Percentiles rank a stretch among this genome's conserved stretches.
Conservation (phyloP, 92 coral and sea anemone genomes). For the Zoanthus solanderi region DNA sequence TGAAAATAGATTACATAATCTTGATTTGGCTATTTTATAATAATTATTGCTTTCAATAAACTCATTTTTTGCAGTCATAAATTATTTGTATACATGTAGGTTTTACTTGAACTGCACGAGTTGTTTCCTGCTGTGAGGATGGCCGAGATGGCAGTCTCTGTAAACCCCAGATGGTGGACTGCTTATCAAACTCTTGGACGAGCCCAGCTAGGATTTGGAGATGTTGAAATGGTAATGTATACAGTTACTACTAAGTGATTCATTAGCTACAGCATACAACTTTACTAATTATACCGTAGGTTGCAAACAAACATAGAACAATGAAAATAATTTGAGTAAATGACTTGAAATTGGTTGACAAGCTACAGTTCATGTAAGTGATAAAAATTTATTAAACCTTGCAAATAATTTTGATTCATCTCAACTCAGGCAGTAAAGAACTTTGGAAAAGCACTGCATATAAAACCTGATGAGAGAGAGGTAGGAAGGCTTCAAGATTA, state of each 20-base stretch:
- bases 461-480: conserved; percentile 86
- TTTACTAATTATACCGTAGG: not conserved
- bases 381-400: too few relatives aligned
- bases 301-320: not conserved
- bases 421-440: conserved; percentile 80
- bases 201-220: conserved; percentile 94
- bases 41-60: too few relatives aligned
- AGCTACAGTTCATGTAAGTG: too few relatives aligned
- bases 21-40: too few relatives aligned
- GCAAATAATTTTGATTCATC: not conserved
- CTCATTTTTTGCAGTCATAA: too few relatives aligned
- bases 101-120: conserved; percentile 83
- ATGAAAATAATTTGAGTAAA: too few relatives aligned
- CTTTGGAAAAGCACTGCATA: conserved; percentile 85
- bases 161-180: conserved; percentile 76
- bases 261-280: not conserved
- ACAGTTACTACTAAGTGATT: not conserved
- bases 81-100: conserved; percentile 37
- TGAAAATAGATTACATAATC: too few relatives aligned
- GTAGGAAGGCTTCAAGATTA: conserved; percentile 38
- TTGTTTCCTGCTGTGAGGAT: conserved; percentile 91
- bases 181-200: conserved; percentile 94
- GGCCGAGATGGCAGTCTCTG: conserved; percentile 84
- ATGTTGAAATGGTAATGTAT: conserved; percentile 81
- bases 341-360: too few relatives aligned